Evolutionary conservation across 2,113 vertebrate genomes (phyloP).

Genomic region (Hylia prasina): DNA sequence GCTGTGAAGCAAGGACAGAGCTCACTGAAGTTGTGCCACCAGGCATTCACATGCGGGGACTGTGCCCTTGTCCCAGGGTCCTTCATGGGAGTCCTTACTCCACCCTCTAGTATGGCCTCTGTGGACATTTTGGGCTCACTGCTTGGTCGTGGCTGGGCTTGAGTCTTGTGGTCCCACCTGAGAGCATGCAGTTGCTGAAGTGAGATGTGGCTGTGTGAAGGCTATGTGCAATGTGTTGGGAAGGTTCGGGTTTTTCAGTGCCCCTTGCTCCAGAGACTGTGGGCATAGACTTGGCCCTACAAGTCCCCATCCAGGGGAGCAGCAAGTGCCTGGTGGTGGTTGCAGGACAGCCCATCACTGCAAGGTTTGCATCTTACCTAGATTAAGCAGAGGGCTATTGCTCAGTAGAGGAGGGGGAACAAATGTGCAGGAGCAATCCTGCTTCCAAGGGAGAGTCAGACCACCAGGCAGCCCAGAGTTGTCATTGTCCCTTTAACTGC

Average conservation of each 20-base stretch:
- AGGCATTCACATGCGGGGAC: background rate
- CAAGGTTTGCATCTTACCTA: background rate
- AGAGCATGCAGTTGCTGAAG: background rate
- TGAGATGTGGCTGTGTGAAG: background rate
- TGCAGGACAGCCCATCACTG: background rate
- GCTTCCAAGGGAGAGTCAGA: background rate
- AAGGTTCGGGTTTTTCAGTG: background rate
- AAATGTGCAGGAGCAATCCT: background rate
- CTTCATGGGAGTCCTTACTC: background rate
- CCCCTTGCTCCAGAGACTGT: accelerated
- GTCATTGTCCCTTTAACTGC: slow-evolving; percentile 42
- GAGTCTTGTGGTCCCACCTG: background rate
- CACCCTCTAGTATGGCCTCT: background rate
- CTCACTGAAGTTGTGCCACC: background rate
- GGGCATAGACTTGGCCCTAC: background rate
- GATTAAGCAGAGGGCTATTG: background rate
- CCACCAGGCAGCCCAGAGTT: background rate
- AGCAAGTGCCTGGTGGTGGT: background rate
- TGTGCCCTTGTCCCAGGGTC: background rate
- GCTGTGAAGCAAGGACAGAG: background rate
- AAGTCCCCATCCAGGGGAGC: background rate
- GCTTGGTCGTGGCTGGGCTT: background rate
- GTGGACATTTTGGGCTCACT: background rate
- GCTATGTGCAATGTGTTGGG: accelerated
- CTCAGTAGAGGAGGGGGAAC: background rate